phyloP scores from a whole-genome alignment of 2,888 invertebrate genomes.

The Parnassius smintheus region DNA sequence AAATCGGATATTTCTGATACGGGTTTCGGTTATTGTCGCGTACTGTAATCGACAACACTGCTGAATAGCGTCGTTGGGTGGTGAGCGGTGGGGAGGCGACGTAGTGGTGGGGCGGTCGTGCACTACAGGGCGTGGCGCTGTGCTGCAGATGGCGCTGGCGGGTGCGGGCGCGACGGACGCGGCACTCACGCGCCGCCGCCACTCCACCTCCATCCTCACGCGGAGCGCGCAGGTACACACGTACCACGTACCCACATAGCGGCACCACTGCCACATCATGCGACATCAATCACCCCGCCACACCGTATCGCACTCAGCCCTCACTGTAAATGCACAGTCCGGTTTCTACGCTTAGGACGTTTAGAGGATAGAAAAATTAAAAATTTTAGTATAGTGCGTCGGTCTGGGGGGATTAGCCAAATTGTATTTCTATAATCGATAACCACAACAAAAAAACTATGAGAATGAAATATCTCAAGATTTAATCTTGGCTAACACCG shows the following conservation, averaged over 20 bases:
- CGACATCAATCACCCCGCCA: neutral
- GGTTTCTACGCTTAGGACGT: too few species aligned
- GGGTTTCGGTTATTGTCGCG: slow-evolving; percentile 29
- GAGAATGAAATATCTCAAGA: too few species aligned
- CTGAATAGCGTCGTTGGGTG: neutral
- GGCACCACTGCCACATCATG: slow-evolving; percentile 3
- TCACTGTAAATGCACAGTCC: too few species aligned
- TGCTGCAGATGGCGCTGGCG: slow-evolving; percentile 67
- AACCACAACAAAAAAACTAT: too few species aligned
- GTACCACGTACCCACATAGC: slow-evolving; percentile 28
- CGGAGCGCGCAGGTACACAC: slow-evolving; percentile 82
- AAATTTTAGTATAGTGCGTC: too few species aligned
- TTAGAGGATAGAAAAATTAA: too few species aligned
- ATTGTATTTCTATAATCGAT: too few species aligned
- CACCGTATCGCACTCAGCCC: neutral
- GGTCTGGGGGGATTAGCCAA: too few species aligned
- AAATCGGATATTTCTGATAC: too few species aligned
- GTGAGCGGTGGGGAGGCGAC: slow-evolving; percentile 41
- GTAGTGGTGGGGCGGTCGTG: slow-evolving; percentile 10
- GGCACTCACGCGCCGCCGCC: slow-evolving; percentile 87
- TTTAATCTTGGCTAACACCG: too few species aligned
- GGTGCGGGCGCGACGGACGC: slow-evolving; percentile 64
- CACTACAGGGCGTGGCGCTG: slow-evolving; percentile 50
- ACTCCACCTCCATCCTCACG: slow-evolving; percentile 87
- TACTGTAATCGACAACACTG: neutral